Conservation (phyloP, 2,888 invertebrate genomes). For the Noctua janthe region DNA sequence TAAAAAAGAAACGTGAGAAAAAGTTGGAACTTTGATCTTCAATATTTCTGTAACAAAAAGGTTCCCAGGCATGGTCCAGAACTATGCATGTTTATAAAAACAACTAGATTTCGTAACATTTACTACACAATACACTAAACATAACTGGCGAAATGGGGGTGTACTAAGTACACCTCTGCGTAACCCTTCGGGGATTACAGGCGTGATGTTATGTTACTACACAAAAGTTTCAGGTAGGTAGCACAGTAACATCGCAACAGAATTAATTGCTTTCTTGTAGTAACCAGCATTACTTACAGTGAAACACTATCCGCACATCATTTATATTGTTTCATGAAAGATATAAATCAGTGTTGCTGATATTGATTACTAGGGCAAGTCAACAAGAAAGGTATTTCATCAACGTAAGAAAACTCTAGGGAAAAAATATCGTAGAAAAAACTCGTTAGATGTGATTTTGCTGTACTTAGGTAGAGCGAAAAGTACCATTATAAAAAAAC, state of each 20-base stretch:
- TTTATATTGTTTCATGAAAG: not conserved
- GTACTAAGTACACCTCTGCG: not conserved
- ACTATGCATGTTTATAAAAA: not conserved
- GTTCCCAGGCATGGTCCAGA: no score
- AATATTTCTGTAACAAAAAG: no score
- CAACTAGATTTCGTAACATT: not conserved
- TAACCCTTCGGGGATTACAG: not conserved
- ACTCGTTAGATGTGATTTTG: not conserved
- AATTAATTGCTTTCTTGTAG: not conserved
- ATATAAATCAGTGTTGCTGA: slow-evolving; percentile 27
- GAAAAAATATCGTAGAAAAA: slow-evolving; percentile 5
- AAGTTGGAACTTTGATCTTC: no score
- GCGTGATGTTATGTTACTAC: not conserved
- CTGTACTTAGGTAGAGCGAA: not conserved
- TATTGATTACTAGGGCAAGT: slow-evolving; percentile 30
- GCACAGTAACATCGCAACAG: not conserved
- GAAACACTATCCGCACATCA: not conserved
- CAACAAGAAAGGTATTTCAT: slow-evolving; percentile 25
- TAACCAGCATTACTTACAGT: not conserved
- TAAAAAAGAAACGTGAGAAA: no score
- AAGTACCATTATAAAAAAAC: not conserved
- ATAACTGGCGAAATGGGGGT: no score
- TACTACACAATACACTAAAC: no score
- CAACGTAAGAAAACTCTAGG: slow-evolving; percentile 6
- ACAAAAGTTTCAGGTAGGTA: not conserved